Evolutionary conservation across 2,113 vertebrate species (phyloP).

Genomic region (Psettodes erumei): DNA sequence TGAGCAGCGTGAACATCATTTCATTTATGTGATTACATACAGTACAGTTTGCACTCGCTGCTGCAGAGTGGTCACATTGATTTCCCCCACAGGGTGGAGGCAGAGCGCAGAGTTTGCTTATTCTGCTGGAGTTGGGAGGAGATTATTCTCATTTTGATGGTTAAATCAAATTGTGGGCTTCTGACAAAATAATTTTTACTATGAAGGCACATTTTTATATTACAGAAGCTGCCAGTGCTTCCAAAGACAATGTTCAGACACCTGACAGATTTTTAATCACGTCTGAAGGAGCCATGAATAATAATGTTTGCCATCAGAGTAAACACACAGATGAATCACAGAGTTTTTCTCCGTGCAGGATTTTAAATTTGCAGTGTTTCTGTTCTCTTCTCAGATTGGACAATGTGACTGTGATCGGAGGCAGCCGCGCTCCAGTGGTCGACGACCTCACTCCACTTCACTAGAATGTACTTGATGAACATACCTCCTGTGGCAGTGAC

Average conservation of each 20-base stretch:
- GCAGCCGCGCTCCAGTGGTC: slow-evolving; percentile 63
- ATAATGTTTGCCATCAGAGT: not conserved
- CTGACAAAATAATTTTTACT: not conserved
- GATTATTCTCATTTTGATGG: not conserved
- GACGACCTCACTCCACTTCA: slow-evolving; percentile 65
- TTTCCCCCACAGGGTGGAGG: slow-evolving; percentile 19
- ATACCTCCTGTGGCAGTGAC: slow-evolving; percentile 89
- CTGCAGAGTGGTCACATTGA: not conserved
- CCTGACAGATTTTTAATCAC: too few relatives aligned
- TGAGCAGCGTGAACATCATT: not conserved
- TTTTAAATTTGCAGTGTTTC: slow-evolving; percentile 11
- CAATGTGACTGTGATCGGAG: slow-evolving; percentile 81
- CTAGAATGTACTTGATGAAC: slow-evolving; percentile 98
- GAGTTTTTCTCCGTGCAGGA: not conserved
- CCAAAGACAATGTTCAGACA: too few relatives aligned
- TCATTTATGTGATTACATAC: not conserved
- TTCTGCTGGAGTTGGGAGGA: not conserved
- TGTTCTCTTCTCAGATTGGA: slow-evolving; percentile 65
- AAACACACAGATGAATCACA: not conserved
- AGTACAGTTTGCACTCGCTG: not conserved
- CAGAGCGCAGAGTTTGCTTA: not conserved
- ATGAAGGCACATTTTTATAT: not conserved
- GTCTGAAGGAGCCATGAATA: too few relatives aligned
- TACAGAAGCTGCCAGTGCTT: too few relatives aligned
- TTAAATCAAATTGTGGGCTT: not conserved